These are phyloP conservation scores for Ylistrum balloti DNA, from an alignment of 1,140 invertebrate genomes.

Conservation along the genomic window DNA sequence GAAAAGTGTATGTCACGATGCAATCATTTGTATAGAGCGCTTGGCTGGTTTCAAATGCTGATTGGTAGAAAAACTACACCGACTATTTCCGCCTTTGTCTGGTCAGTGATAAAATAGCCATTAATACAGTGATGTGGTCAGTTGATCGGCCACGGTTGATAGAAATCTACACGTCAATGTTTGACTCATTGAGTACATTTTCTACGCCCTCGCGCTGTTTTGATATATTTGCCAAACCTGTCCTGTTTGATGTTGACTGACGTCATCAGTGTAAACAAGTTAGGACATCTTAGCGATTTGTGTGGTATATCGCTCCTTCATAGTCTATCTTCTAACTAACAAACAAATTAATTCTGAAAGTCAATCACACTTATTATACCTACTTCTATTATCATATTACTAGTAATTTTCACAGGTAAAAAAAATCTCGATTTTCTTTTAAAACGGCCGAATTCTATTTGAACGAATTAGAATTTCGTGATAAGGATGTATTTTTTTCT, in stretches of 20 bases:
- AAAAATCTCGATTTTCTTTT: too few species aligned
- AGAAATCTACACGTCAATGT: not conserved
- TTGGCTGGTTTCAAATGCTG: not conserved
- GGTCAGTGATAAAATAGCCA: conserved; percentile 12
- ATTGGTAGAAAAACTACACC: not conserved
- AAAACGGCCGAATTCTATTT: too few species aligned
- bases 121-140: not conserved
- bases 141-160: not conserved
- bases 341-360: too few species aligned
- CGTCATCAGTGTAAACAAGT: not conserved
- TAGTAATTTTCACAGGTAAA: too few species aligned
- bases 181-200: not conserved
- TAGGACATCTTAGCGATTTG: too few species aligned
- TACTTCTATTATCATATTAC: too few species aligned
- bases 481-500: too few species aligned
- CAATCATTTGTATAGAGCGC: not conserved
- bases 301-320: too few species aligned
- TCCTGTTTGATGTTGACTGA: not conserved
- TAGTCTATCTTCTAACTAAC: too few species aligned
- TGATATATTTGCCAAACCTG: not conserved
- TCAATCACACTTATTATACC: too few species aligned
- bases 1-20: not conserved
- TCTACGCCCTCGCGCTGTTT: not conserved
- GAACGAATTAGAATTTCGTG: too few species aligned
- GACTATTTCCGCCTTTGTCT: not conserved